Evolutionary conservation across 2,888 invertebrate species (phyloP), one percentile per base, ranked within the genome.

Genomic region (Rhogogaster chlorosoma): DNA sequence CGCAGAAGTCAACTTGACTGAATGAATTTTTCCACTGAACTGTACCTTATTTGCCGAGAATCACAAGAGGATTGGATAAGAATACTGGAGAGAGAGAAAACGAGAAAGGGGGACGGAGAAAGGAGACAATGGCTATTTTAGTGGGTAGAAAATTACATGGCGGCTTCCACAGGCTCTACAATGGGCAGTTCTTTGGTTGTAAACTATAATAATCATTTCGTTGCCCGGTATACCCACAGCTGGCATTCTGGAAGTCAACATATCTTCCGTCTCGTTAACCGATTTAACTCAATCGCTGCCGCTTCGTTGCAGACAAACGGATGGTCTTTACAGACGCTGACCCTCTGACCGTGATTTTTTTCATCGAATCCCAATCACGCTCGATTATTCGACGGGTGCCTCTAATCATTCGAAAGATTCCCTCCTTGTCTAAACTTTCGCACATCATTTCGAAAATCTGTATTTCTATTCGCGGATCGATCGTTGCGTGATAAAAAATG

Each of bases 61-160:
- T 93, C 92, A 92, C 89, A 89, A 90, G 89, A 87, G 89, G 89
- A 92, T 92, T 89, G 90, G 89, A 89, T 90, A 88, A 86, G 87
- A 83, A 80, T 57, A 80, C 57, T 83, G 88, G 86, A 89, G 83
- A 83, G 85, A 90, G 88, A 88, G 90, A 86, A 84, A 61, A 77
- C 90, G 88, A 88, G 90, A 90, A 88, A 88, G 89, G 88, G 86
- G 89, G 53, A 70, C 85, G 87, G 83, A 83, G 86, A 64, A 84
- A 90, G 88, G 88, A 90, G 89, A 89, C 91, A 90, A 92, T 92
- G 92, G 93, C 92, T 93, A 92, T 93, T 93, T 93, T 93, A 93
- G 93, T 93, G 92, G 93, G 93, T 93, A 93, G 93, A 93, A 93
- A 93, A 93, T 93, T 93, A 93, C 92, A 93, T 90, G 91, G 93